Evolutionary conservation across 2,113 vertebrate species (phyloP), one percentile per base, ranked within the genome.

Genomic region (Epinephelus lanceolatus): DNA sequence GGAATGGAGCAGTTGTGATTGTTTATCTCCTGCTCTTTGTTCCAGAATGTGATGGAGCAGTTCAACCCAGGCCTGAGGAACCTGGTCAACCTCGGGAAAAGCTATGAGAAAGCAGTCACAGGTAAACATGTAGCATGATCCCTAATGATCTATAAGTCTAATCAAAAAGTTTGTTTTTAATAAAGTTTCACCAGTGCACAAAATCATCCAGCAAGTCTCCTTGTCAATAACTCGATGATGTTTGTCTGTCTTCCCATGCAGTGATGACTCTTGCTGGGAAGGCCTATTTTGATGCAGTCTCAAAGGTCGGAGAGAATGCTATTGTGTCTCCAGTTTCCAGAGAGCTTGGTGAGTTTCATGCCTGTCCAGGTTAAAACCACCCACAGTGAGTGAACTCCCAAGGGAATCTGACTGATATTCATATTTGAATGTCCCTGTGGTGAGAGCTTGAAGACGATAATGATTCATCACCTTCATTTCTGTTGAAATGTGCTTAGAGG

Each of bases 21-120:
- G 17, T 40, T 57, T 17, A 19, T 81, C 10, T 72, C 73, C 73
- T 83, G 60, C 37, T 91, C 83, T 79, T 87, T 56, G 62, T 91
- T 83, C 5, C 88, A 99, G 98, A 98, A 98, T 97, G 98, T 99
- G 87, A 96, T 99, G 98, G 98, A 99, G 73, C 97, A 99, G 84
- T 98, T 99, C 93, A 99, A 99, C 91, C 98, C 98, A 0, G 97
- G 97, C 14, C 94, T 99, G 82, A 96, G 97, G 89, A 99, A 98
- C 91, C 96, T 99, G 92, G 97, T 99, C 91, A 99, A 97, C 93
- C 95, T 99, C 23, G 98, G 98, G 40, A 99, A 97, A 94, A 99
- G 94, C 94, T 99, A 99, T 47, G 98, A 99, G 94, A 99, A 98
- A 93, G 96, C 98, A 40, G 97, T 99, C 79, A 95, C 95, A 93